These are phyloP conservation scores for Chondrosia reniformis DNA, from an alignment of 37 sponge, comb jelly and placozoan species.

Conservation along the genomic window DNA sequence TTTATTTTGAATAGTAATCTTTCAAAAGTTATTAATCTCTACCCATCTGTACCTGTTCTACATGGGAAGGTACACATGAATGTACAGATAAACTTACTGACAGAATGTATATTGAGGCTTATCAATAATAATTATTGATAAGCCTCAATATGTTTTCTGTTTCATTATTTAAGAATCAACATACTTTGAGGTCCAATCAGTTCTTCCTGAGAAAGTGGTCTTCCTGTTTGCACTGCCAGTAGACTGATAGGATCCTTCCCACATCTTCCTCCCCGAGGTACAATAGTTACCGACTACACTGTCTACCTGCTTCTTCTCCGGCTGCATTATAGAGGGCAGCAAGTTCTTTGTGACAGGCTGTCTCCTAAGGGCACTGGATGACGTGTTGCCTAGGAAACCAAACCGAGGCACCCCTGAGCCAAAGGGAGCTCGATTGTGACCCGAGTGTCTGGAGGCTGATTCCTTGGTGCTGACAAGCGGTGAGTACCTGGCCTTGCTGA, in stretches of 20 bases:
- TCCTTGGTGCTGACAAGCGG: conserved; percentile 31
- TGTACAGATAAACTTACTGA: too few relatives aligned
- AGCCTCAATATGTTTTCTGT: too few relatives aligned
- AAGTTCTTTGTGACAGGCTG: neutral
- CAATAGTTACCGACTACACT: neutral
- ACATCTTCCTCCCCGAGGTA: neutral
- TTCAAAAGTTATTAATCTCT: too few relatives aligned
- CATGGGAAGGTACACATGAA: too few relatives aligned
- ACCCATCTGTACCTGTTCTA: too few relatives aligned
- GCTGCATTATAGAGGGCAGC: neutral
- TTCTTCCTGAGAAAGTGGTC: conserved; percentile 37
- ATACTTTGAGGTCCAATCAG: conserved; percentile 71
- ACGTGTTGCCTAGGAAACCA: neutral
- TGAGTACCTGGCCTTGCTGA: conserved; percentile 73
- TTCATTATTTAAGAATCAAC: neutral
- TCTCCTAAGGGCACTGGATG: neutral
- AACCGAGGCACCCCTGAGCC: conserved; percentile 59
- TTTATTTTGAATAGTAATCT: too few relatives aligned
- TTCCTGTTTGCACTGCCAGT: neutral
- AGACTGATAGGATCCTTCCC: neutral
- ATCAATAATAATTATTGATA: too few relatives aligned
- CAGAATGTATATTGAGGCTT: too few relatives aligned
- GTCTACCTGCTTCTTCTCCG: neutral
- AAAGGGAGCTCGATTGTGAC: conserved; percentile 22
- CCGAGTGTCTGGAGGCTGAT: neutral